These are phyloP conservation scores for Aptenodytes forsteri DNA, from an alignment of 2,113 vertebrate genomes.

Conservation along the genomic window DNA sequence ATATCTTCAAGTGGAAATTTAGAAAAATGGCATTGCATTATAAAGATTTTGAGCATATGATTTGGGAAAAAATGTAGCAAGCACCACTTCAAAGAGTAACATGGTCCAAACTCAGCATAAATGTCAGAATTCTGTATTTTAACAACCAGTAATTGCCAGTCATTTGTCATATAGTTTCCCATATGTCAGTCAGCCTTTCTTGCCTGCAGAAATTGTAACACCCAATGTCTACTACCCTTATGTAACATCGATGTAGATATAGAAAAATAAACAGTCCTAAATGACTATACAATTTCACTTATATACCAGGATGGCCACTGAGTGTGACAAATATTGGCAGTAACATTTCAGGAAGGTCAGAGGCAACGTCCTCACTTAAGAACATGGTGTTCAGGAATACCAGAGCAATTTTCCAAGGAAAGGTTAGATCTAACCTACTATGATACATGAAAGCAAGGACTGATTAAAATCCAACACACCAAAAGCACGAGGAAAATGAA, in stretches of 20 bases:
- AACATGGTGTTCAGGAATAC: not conserved
- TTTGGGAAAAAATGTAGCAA: not conserved
- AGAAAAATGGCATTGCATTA: not conserved
- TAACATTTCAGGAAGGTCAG: not conserved
- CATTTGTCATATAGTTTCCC: not conserved
- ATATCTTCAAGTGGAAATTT: not conserved
- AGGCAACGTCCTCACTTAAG: not conserved
- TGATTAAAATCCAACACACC: constrained; percentile 4
- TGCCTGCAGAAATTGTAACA: not conserved
- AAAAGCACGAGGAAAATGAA: not conserved
- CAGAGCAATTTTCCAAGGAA: constrained; percentile 15
- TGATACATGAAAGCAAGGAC: not conserved
- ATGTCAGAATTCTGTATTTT: not conserved
- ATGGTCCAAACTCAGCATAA: not conserved
- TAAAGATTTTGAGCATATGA: not conserved
- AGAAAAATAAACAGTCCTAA: not conserved
- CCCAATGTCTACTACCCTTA: not conserved
- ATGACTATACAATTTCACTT: not conserved
- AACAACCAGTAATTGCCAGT: not conserved
- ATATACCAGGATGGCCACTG: not conserved
- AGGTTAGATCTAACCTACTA: not conserved
- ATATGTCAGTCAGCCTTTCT: not conserved
- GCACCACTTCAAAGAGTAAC: not conserved
- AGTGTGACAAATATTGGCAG: not conserved
- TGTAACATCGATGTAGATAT: not conserved